These are phyloP conservation scores for Sebastes oblongus DNA, from an alignment of 2,797 vertebrate species.

Conservation along the genomic window DNA sequence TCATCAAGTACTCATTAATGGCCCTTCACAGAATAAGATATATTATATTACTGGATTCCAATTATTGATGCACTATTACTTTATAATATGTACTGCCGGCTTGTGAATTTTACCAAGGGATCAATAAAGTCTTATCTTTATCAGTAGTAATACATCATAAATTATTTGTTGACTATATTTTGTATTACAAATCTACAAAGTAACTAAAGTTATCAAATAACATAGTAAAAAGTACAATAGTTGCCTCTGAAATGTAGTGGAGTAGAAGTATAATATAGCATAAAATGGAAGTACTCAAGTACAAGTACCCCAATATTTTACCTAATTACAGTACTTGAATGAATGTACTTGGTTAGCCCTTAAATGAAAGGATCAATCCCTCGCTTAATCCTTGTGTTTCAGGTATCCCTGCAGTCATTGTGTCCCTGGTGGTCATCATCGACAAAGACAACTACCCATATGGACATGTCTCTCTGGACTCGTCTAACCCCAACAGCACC, in stretches of 20 bases:
- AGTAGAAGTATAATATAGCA: background rate
- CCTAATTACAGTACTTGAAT: background rate
- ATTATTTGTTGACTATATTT: background rate
- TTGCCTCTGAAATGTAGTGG: background rate
- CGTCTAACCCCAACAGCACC: constrained; percentile 4
- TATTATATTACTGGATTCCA: too few relatives aligned
- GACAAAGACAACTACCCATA: constrained; percentile 49
- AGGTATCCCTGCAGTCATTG: constrained; percentile 79
- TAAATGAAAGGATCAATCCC: background rate
- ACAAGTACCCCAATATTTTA: background rate
- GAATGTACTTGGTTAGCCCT: background rate
- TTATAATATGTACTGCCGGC: too few relatives aligned
- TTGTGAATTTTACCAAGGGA: too few relatives aligned
- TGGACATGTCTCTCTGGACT: background rate
- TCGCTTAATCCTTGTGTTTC: constrained; percentile 14
- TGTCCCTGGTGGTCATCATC: constrained; percentile 57
- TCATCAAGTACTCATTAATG: too few relatives aligned
- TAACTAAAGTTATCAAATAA: background rate
- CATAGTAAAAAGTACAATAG: background rate
- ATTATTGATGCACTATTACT: too few relatives aligned
- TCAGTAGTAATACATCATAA: background rate
- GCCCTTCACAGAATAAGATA: too few relatives aligned
- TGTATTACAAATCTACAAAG: background rate
- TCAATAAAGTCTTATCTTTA: background rate
- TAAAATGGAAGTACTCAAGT: background rate